Percentiles rank a stretch among this genome's conserved stretches.
Conservation (phyloP, 2,797 vertebrate species). For the Poecilia picta region DNA sequence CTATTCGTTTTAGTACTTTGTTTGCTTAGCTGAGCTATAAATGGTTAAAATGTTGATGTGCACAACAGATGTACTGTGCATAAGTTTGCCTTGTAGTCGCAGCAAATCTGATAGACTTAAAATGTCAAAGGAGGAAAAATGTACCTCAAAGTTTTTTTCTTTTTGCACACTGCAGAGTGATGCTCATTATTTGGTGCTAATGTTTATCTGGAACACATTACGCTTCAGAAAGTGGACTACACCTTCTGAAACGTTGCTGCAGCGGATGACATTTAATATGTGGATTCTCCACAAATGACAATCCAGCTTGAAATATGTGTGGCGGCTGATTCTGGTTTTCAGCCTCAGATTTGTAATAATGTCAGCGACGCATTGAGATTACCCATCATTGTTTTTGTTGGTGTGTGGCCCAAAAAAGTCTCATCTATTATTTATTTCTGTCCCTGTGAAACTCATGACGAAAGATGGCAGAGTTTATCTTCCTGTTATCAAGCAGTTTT, state of each 20-base stretch:
- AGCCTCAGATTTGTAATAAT: constrained; percentile 8
- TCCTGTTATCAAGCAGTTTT: not conserved
- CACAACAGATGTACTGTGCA: not conserved
- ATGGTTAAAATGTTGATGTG: not conserved
- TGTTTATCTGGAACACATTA: constrained; percentile 20
- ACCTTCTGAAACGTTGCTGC: constrained; percentile 9
- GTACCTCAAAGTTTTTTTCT: not conserved
- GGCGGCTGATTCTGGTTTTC: not conserved
- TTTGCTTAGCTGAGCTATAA: not conserved
- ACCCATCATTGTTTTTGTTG: not conserved
- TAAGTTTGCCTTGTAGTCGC: no score
- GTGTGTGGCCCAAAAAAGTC: not conserved
- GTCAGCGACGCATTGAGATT: not conserved
- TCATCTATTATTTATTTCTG: not conserved
- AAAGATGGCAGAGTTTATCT: not conserved
- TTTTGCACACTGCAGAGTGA: not conserved
- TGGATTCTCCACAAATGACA: constrained; percentile 32
- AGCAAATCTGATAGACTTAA: not conserved
- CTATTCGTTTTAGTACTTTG: not conserved
- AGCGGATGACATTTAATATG: constrained; percentile 20
- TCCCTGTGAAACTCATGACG: not conserved
- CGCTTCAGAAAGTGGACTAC: constrained; percentile 10
- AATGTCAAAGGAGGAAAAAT: not conserved
- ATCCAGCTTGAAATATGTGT: not conserved
- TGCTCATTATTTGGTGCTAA: not conserved